Conservation (phyloP, 2,888 invertebrate genomes). For the Cephus nigrinus region DNA sequence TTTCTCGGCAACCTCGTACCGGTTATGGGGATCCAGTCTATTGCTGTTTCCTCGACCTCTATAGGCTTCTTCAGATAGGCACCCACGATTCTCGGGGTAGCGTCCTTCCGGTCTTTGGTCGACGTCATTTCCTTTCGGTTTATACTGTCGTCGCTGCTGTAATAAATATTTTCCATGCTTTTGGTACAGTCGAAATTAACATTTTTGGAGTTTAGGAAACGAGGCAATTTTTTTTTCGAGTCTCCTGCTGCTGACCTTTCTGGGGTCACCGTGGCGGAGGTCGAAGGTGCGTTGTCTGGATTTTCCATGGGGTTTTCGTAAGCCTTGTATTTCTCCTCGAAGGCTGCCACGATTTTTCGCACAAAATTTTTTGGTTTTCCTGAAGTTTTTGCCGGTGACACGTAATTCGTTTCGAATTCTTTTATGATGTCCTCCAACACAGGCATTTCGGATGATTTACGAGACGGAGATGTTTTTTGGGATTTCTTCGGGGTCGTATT, state of each 20-base stretch:
- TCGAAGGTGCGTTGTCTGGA: not conserved
- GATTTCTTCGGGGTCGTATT: too few species aligned
- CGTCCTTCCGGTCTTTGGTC: constrained; percentile 7
- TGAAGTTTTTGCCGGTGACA: constrained; percentile 34
- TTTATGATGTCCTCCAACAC: constrained; percentile 42
- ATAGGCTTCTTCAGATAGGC: constrained; percentile 50
- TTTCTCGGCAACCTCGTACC: constrained; percentile 45
- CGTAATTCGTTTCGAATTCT: constrained; percentile 43
- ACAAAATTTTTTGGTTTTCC: constrained; percentile 44
- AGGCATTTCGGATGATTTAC: constrained; percentile 20
- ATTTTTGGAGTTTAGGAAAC: constrained; percentile 15
- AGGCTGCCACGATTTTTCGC: constrained; percentile 49
- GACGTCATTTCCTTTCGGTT: constrained; percentile 8
- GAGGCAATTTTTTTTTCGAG: not conserved
- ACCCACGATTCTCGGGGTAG: constrained; percentile 42
- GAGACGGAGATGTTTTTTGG: too few species aligned
- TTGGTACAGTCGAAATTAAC: constrained; percentile 15
- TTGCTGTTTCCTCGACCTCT: constrained; percentile 42
- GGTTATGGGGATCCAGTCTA: constrained; percentile 50
- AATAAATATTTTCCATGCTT: constrained; percentile 16
- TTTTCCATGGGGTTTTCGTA: constrained; percentile 21
- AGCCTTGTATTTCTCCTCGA: constrained; percentile 45
- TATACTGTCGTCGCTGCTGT: constrained; percentile 9
- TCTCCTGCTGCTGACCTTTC: not conserved
- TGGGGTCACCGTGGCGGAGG: not conserved